Evolutionary conservation across 2,113 vertebrate genomes (phyloP).

Genomic region (Capreolus pygargus): DNA sequence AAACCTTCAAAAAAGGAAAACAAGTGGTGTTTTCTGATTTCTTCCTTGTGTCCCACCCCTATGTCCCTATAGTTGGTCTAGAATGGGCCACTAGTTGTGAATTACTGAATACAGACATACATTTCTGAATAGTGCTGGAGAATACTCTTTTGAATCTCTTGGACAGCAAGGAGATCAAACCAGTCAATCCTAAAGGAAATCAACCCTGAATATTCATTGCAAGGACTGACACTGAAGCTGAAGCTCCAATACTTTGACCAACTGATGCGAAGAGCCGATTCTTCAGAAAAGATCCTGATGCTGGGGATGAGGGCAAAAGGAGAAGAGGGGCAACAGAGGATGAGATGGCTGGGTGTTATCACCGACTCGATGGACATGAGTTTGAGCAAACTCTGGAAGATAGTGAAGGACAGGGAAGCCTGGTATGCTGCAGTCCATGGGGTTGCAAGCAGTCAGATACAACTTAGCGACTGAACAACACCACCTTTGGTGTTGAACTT

Average conservation of each 20-base stretch:
- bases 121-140: no score
- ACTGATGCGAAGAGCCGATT: no score
- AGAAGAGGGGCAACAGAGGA: no score
- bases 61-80: background rate
- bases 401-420: background rate
- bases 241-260: no score
- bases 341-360: no score
- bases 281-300: no score
- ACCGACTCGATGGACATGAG: background rate
- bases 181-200: no score
- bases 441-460: background rate
- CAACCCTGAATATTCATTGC: no score
- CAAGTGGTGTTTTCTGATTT: background rate
- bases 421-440: background rate
- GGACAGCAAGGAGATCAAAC: no score
- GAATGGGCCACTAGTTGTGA: background rate
- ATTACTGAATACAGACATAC: background rate
- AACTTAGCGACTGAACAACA: background rate
- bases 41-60: background rate
- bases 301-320: no score
- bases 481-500: rapidly evolving
- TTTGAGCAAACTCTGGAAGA: background rate
- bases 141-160: no score
- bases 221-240: no score
- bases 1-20: background rate